Base-by-base conservation (phyloP, 2,113 vertebrate species). In the Equus quagga region DNA sequence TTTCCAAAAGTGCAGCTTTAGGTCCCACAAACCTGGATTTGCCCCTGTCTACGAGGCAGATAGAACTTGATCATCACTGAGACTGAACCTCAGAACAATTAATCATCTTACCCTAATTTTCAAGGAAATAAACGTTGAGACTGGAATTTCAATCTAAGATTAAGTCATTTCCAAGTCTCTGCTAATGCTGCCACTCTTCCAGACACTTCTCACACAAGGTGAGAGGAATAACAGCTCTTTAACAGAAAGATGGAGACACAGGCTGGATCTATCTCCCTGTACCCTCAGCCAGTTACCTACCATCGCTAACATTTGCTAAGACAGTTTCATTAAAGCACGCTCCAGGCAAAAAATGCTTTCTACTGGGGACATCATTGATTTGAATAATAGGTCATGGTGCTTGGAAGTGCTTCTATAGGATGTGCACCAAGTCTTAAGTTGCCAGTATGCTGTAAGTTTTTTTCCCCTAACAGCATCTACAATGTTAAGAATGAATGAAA, bases 401-500 rank as follows among this genome's bases (percentile, higher is more conserved):
- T 28, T 23, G 64, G 2, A 89, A 41, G 19, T 15, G 7, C 11
- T 36, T 56, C 9, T 9, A 17, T 28, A 18, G 4, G 0, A 62
- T 62, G 31, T 41, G 15, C 0, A 41, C 28, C 18, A 86, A 62
- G 19, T 51, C 36, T 89, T 72, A 13, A 64, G 36, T 79, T 88
- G 31, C 17, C 41, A 1, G 6, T 44, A 78, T 76, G 3, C 14
- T 60, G 6, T 9, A 60, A 19, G 12, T 4, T 4, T 41, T 54
- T 64, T 2, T 1, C 24, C 7, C 56, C 28, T 69, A 72, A 88
- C 72, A 92, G 4, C 5, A 72, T 79, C 75, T 75, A 36, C 6
- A 78, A 56, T 36, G 28, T 31, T 89, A 60, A 97, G 17, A 80
- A 54, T n/a, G 41, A 94, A 14, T 58, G 24, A 76, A 81, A 60